Conservation (phyloP, 2,797 vertebrate genomes). For the Lagodon rhomboides region DNA sequence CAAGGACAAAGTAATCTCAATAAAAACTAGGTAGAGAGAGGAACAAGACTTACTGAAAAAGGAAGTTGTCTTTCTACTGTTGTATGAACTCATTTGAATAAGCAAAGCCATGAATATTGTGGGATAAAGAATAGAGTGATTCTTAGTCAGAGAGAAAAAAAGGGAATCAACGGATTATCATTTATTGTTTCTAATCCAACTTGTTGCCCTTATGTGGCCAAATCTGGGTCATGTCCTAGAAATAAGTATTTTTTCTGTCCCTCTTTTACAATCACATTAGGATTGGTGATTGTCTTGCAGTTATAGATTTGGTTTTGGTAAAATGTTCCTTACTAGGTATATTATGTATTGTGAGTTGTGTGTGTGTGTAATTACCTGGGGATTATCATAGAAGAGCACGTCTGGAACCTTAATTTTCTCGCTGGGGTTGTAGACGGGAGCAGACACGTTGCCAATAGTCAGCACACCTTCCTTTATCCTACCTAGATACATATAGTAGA, state of each 20-base stretch:
- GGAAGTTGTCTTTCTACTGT: not conserved
- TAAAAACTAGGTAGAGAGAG: not conserved
- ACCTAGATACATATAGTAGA: conserved; percentile 78
- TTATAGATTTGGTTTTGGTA: not conserved
- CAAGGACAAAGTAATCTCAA: not conserved
- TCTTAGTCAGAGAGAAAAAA: conserved; percentile 12
- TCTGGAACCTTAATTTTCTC: conserved; percentile 97
- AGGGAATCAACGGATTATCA: conserved; percentile 7
- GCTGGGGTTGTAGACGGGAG: conserved; percentile 86
- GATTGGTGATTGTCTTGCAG: not conserved
- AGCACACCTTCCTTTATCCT: conserved; percentile 88
- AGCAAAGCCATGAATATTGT: not conserved
- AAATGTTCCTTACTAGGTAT: not conserved
- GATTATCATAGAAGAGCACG: conserved; percentile 96
- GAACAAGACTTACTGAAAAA: not conserved
- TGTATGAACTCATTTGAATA: not conserved
- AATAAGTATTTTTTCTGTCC: not conserved
- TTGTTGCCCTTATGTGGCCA: conserved; percentile 5
- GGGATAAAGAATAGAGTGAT: not conserved
- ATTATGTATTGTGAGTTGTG: not conserved
- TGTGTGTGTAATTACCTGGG: conserved; percentile 85
- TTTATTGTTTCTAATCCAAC: conserved; percentile 29
- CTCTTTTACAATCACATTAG: not conserved
- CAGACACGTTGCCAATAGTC: conserved; percentile 89
- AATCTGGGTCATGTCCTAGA: conserved; percentile 31